These are phyloP conservation scores for Seira musarum DNA, from an alignment of 2,888 invertebrate genomes.

Conservation along the genomic window DNA sequence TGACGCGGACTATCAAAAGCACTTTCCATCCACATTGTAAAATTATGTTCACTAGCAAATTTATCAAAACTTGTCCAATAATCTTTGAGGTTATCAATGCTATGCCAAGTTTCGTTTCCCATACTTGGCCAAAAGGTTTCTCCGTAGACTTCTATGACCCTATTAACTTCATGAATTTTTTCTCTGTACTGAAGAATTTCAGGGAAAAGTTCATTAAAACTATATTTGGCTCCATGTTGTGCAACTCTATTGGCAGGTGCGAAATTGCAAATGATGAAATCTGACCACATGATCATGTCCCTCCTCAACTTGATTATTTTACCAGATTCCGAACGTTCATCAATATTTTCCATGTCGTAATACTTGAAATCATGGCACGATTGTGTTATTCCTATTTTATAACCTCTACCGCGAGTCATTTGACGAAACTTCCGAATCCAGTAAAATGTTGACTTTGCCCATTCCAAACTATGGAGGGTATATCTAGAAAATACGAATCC, in stretches of 20 bases:
- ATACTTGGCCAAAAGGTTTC: constrained; percentile 41
- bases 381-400: constrained; percentile 26
- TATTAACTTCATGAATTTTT: constrained; percentile 28
- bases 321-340: background rate
- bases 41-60: constrained; percentile 32
- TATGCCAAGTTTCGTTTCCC: constrained; percentile 13
- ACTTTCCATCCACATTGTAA: constrained; percentile 46
- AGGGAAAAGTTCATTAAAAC: constrained; percentile 17
- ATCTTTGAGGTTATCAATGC: constrained; percentile 35
- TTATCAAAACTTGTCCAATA: constrained; percentile 53
- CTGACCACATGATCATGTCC: constrained; percentile 21
- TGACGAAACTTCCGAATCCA: background rate
- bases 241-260: background rate
- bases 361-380: no score
- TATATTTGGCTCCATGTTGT: background rate
- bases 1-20: constrained; percentile 61
- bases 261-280: constrained; percentile 40
- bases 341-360: background rate
- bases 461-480: background rate
- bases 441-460: background rate
- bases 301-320: background rate
- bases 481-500: background rate
- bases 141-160: constrained; percentile 35
- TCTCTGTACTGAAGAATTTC: constrained; percentile 6
- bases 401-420: background rate